Conservation (phyloP, 2,888 invertebrate genomes). For the Pristionchus japonicus region DNA sequence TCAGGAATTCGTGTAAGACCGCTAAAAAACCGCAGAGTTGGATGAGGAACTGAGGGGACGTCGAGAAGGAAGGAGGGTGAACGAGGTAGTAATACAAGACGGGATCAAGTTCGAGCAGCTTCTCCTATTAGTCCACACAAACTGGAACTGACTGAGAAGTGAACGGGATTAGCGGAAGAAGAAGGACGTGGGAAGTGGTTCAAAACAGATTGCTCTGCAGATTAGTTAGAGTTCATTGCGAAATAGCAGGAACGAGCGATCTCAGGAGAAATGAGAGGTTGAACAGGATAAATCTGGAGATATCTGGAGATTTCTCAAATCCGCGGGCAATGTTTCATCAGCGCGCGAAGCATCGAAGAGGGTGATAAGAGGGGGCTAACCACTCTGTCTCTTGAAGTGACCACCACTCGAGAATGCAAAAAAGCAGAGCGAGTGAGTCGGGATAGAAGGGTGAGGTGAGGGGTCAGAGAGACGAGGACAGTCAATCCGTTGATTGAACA, state of each 20-base stretch:
- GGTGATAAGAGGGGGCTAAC: conserved; percentile 40
- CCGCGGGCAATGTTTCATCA: neutral
- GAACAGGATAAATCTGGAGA: neutral
- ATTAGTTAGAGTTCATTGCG: too few relatives aligned
- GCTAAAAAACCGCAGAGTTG: neutral
- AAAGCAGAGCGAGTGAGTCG: neutral
- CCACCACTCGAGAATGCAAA: conserved; percentile 41
- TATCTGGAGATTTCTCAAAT: neutral
- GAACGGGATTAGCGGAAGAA: neutral
- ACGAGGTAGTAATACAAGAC: conserved; percentile 14
- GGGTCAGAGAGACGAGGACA: conserved; percentile 8
- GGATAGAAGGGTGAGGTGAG: neutral
- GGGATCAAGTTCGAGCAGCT: conserved; percentile 28
- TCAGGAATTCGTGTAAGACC: neutral
- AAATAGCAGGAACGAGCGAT: too few relatives aligned
- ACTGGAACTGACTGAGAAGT: neutral
- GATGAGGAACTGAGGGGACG: neutral
- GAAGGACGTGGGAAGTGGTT: neutral
- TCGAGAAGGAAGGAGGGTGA: neutral
- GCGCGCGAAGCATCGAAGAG: neutral
- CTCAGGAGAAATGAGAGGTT: neutral
- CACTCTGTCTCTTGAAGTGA: conserved; percentile 31
- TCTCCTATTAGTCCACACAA: conserved; percentile 15
- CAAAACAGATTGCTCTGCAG: neutral
- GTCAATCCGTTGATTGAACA: conserved; percentile 22